Evolutionary conservation across 2,113 vertebrate species (phyloP), one percentile per base, ranked within the genome.

Genomic region (Tachuris rubrigastra): DNA sequence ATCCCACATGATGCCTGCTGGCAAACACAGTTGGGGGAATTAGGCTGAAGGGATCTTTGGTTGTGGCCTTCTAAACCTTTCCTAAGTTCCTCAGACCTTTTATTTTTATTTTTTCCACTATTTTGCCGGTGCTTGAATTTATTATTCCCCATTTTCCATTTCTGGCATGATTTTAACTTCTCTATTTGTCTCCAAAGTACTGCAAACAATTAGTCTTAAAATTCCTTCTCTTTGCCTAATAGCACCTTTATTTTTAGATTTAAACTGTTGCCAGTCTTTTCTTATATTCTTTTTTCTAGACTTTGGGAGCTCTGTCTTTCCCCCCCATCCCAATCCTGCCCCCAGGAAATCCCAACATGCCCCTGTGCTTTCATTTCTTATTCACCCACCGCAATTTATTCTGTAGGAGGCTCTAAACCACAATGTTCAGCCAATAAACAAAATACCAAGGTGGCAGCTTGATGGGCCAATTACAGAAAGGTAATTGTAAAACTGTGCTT

Each of bases 341-440:
- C 49, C 44, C 66, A 30, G 39, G 56, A 90, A 82, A 84, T 69
- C 47, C 65, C 59, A 72, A 4, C 3, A 41, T 65, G 25, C 62
- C 23, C 53, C 74, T 69, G 58, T n/a, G 9, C 76, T 90, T 95
- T 96, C 86, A 81, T 91, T 76, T 94, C 71, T 49, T 88, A 53
- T 55, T 87, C 71, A 59, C n/a, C 74, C 39, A 21, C 74, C 85
- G 77, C 52, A 60, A 91, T 94, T 95, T 96, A 73, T 89, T 96
- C 82, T 87, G 5, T 55, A 60, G 96, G 84, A 94, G 53, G 27
- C 81, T 96, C 72, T 78, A 74, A 81, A 67, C 33, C 80, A 59
- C 50, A 76, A 18, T 39, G 21, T 71, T 74, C 66, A 89, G 75
- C 96, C 93, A 96, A 89, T 95, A 97, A 97, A 91, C 76, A 91